Evolutionary conservation across 2,113 vertebrate genomes (phyloP), one percentile per base, ranked within the genome.

Genomic region (Poicephalus gulielmi): DNA sequence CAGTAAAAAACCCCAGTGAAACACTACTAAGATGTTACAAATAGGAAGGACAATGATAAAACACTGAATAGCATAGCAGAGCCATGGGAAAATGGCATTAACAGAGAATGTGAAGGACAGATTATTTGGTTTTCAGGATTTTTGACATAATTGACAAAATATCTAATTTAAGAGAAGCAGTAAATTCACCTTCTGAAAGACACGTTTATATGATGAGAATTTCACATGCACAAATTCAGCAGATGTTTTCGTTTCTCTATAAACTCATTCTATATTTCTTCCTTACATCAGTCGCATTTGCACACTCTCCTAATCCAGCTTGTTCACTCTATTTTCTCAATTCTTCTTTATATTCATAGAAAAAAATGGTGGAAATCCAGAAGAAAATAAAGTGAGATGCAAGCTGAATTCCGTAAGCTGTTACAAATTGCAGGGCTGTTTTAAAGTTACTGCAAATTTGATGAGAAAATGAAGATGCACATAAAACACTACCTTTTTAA

Each of bases 131-230:
- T 82, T 88, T n/a, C 23, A 71, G 41, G 9, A 44, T 67, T 92
- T 76, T 44, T 57, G 17, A 39, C 17, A 57, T 4, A 4, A 79
- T 62, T 75, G 30, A 10, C n/a, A 79, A 62, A 57, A 79, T 1
- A 75, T 6, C 9, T 67, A 71, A 43, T 35, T 25, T 23, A 75
- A 69, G 7, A 66, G 11, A 35, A 57, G 10, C n/a, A 7, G 10
- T 18, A 4, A 92, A 79, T 52, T 71, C 8, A 23, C 17, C 50
- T 78, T 18, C 8, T 24, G 17, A 83, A 55, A 67, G 28, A 35
- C 22, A 57, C 0, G 1, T 31, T 83, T 67, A 28, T 0, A 1
- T 46, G 41, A 80, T 28, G 2, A 6, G 49, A 46, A 46, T 37
- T 60, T 73, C 59, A 60, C 39, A 52, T 17, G 39, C 20, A 73